Evolutionary conservation across 2,888 invertebrate species (phyloP).

Genomic region (Melieria omissa): DNA sequence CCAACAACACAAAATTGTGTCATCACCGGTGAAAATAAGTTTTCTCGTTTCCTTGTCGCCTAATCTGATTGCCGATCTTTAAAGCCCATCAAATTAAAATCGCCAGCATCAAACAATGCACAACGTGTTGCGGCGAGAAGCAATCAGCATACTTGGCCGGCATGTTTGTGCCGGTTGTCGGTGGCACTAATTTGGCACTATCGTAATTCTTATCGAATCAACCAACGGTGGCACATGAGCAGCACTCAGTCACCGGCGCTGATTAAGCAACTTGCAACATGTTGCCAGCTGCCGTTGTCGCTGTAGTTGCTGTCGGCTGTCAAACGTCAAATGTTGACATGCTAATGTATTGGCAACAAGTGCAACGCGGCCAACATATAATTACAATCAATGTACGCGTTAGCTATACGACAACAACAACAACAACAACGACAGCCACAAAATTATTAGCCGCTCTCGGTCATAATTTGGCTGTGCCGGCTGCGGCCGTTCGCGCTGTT

Average conservation of each 20-base stretch:
- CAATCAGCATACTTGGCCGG: too few relatives aligned
- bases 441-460: conserved; percentile 28
- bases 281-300: conserved; percentile 18
- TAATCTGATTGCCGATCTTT: too few relatives aligned
- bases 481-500: not conserved
- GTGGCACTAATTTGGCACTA: too few relatives aligned
- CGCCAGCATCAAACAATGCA: too few relatives aligned
- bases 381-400: not conserved
- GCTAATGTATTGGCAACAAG: conserved; percentile 36
- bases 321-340: conserved; percentile 36
- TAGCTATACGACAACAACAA: not conserved
- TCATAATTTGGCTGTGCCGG: not conserved
- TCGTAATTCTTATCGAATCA: too few relatives aligned
- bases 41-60: too few relatives aligned
- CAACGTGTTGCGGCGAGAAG: too few relatives aligned
- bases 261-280: conserved; percentile 30
- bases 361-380: conserved; percentile 1
- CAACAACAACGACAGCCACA: not conserved
- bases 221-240: too few relatives aligned
- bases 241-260: not conserved
- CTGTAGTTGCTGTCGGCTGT: conserved; percentile 23
- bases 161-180: too few relatives aligned
- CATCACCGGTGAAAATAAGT: too few relatives aligned
- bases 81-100: too few relatives aligned
- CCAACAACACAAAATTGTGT: too few relatives aligned